These are phyloP conservation scores for Fringilla coelebs DNA, from an alignment of 2,797 vertebrate species.

Conservation along the genomic window DNA sequence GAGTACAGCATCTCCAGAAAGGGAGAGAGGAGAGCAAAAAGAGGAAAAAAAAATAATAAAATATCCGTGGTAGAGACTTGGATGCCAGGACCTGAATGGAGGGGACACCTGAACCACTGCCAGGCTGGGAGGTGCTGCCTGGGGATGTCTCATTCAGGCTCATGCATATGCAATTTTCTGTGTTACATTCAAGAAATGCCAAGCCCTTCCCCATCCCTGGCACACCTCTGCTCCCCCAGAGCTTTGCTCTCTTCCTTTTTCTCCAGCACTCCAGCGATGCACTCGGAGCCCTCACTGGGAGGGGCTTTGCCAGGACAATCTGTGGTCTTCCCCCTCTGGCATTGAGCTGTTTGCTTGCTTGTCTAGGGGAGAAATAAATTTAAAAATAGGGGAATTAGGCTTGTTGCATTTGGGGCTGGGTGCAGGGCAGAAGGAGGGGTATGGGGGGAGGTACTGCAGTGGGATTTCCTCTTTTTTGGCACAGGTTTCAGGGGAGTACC, in stretches of 20 bases:
- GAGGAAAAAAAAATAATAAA: rapidly evolving
- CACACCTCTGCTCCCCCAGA: not conserved
- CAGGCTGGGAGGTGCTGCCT: not conserved
- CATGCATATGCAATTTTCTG: not conserved
- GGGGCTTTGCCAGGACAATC: not conserved
- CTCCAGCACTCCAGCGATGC: conserved; percentile 11
- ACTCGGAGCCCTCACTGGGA: not conserved
- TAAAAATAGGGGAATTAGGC: not conserved
- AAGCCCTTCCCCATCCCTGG: not conserved
- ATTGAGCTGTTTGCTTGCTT: conserved; percentile 57
- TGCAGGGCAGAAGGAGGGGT: not conserved
- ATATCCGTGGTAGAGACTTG: not conserved
- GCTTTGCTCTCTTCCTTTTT: conserved; percentile 53
- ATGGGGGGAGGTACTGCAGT: rapidly evolving
- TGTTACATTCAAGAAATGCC: not conserved
- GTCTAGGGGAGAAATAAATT: not conserved
- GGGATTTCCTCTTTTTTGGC: not conserved
- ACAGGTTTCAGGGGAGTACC: not conserved
- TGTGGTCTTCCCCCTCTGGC: not conserved
- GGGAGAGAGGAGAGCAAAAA: not conserved
- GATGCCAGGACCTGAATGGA: not conserved
- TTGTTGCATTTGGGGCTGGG: not conserved
- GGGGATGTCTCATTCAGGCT: not conserved
- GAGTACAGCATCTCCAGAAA: not conserved
- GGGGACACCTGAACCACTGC: conserved; percentile 19